These are phyloP conservation scores for Coendou prehensilis DNA, from an alignment of 2,797 vertebrate genomes.

Conservation along the genomic window DNA sequence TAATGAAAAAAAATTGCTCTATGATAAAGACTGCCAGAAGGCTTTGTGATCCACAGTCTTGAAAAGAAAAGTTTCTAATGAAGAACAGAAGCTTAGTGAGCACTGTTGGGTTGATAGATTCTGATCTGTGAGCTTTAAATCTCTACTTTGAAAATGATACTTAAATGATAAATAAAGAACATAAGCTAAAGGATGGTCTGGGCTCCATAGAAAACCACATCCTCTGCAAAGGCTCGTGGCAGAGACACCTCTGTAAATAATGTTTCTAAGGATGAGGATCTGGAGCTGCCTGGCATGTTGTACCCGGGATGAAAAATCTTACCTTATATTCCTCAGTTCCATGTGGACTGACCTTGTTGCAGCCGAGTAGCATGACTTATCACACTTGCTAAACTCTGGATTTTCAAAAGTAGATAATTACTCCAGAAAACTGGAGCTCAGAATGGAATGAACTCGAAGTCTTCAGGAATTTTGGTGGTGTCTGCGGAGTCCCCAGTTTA, in stretches of 20 bases:
- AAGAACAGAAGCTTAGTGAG: not conserved
- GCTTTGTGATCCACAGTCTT: not conserved
- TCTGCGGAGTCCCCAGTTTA: not conserved
- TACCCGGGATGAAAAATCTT: not conserved
- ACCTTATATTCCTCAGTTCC: not conserved
- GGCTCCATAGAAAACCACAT: not conserved
- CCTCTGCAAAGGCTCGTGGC: not conserved
- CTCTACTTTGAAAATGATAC: not conserved
- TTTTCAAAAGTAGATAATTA: slow-evolving; percentile 63
- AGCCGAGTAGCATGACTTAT: not conserved
- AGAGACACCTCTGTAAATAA: not conserved
- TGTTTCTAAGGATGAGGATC: no score
- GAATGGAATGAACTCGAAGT: not conserved
- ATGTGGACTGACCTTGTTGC: not conserved
- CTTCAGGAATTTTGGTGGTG: slow-evolving; percentile 28
- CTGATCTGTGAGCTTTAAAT: not conserved
- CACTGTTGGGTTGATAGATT: not conserved
- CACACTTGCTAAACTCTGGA: not conserved
- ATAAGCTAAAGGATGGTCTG: not conserved
- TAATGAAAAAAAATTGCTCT: not conserved
- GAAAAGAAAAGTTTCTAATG: not conserved
- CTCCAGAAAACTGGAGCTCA: slow-evolving; percentile 39
- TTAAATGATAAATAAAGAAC: slow-evolving; percentile 2
- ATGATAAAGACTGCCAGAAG: not conserved
- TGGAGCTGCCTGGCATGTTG: not conserved